Evolutionary conservation across 1,140 invertebrate genomes (phyloP).

Genomic region (Magallana angulata): DNA sequence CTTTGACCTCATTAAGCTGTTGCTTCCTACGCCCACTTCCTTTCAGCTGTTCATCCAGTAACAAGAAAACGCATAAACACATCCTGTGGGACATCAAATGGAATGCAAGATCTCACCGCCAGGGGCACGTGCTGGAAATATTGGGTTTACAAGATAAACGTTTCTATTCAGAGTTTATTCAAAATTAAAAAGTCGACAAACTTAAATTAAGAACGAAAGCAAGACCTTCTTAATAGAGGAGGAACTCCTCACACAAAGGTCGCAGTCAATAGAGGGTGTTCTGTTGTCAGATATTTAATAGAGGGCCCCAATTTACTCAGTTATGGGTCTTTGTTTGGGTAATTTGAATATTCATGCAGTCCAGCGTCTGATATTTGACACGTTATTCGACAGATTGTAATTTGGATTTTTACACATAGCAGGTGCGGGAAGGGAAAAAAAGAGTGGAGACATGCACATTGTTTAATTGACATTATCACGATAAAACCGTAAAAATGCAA

Average conservation of each 20-base stretch:
- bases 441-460: too few relatives aligned
- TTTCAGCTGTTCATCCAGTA: background rate
- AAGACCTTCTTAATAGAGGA: background rate
- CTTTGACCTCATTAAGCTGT: background rate
- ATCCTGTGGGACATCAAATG: background rate
- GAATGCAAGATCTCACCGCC: background rate
- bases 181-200: background rate
- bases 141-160: background rate
- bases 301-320: constrained; percentile 2
- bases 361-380: constrained; percentile 8
- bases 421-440: background rate
- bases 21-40: background rate
- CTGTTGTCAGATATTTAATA: background rate
- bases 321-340: background rate
- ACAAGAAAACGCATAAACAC: background rate
- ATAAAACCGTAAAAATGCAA: too few relatives aligned
- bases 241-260: background rate
- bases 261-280: background rate
- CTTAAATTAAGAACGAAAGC: background rate
- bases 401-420: background rate
- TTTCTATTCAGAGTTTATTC: background rate
- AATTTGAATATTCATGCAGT: constrained; percentile 34
- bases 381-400: constrained; percentile 5
- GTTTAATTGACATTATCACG: too few relatives aligned
- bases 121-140: background rate